Percentiles rank a stretch among this genome's conserved stretches.
phyloP scores from a whole-genome alignment of 2,113 vertebrate species.

The Silurus asotus region DNA sequence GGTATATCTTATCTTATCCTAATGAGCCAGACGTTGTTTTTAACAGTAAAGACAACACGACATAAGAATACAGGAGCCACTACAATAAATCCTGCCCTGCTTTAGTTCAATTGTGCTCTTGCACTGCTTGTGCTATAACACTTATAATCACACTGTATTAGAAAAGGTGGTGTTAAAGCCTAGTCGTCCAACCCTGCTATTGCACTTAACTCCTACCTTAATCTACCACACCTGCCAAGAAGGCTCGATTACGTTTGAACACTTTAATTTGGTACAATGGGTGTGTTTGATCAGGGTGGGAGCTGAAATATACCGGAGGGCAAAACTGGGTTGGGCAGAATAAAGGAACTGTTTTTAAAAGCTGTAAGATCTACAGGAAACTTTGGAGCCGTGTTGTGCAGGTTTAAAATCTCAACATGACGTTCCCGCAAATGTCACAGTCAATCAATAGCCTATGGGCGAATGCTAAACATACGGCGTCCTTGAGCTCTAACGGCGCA shows the following conservation, averaged over 20 bases:
- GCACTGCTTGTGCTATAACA: slow-evolving; percentile 4
- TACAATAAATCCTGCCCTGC: background rate
- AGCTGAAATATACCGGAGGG: slow-evolving; percentile 22
- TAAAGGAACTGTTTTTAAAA: background rate
- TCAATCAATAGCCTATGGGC: slow-evolving; percentile 22
- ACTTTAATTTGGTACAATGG: slow-evolving; percentile 34
- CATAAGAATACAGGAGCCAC: background rate
- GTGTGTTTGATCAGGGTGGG: slow-evolving; percentile 36
- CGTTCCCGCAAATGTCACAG: slow-evolving; percentile 20
- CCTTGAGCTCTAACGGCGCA: slow-evolving; percentile 9
- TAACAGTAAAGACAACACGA: background rate
- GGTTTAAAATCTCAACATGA: background rate
- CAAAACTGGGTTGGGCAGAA: slow-evolving; percentile 14
- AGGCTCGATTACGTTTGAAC: slow-evolving; percentile 10
- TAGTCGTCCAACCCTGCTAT: slow-evolving; percentile 27
- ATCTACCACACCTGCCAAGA: slow-evolving; percentile 10
- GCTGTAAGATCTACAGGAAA: too few species aligned
- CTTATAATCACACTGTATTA: slow-evolving; percentile 25
- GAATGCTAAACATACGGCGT: slow-evolving; percentile 19
- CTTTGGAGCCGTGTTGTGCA: background rate
- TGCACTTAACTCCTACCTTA: slow-evolving; percentile 21
- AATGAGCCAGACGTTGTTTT: background rate
- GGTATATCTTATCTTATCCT: too few species aligned
- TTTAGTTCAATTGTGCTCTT: slow-evolving; percentile 3
- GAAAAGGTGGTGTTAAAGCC: slow-evolving; percentile 21